Base-by-base conservation (phyloP, 2,888 invertebrate species). In the Clivina fossor region DNA sequence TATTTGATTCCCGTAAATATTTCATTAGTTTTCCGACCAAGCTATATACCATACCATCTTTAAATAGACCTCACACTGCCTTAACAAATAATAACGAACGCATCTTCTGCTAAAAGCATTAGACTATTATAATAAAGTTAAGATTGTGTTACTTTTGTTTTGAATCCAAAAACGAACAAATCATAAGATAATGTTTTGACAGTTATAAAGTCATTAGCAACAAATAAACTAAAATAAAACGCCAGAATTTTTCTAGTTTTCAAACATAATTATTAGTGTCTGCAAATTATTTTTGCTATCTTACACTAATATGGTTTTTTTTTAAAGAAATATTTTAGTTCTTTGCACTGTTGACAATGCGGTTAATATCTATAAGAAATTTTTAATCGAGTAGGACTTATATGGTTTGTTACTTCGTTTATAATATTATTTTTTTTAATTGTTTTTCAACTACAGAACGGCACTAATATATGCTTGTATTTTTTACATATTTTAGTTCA, bases 171-270 rank as follows among this genome's bases (percentile, higher is more conserved):
- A n/a, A n/a, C n/a, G n/a, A n/a, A n/a, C n/a, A n/a, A n/a, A n/a
- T n/a, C n/a, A n/a, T n/a, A n/a, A n/a, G n/a, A n/a, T 47, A 47
- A 47, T 47, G 35, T 33, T 47, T 32, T 32, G 47, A 47, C 47
- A 33, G 47, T 47, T 47, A 47, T 47, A 47, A 47, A 33, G 22
- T 33, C 47, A 47, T 47, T 47, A 47, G 47, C 33, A 2, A 13
- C 22, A 47, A 47, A 33, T 33, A 47, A 47, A 33, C 20, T 15
- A 47, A 47, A 47, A 44, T 44, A 44, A 44, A 30, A 7, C 44
- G n/a, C n/a, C n/a, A n/a, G 32, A 44, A 47, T 11, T n/a, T n/a
- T n/a, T 47, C 33, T 47, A 8, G n/a, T n/a, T 47, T 47, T 47
- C 33, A 47, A 47, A 47, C 33, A 47, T 47, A 22, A 47, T 47